phyloP scores from a whole-genome alignment of 1,140 invertebrate genomes.

The Ruditapes philippinarum region DNA sequence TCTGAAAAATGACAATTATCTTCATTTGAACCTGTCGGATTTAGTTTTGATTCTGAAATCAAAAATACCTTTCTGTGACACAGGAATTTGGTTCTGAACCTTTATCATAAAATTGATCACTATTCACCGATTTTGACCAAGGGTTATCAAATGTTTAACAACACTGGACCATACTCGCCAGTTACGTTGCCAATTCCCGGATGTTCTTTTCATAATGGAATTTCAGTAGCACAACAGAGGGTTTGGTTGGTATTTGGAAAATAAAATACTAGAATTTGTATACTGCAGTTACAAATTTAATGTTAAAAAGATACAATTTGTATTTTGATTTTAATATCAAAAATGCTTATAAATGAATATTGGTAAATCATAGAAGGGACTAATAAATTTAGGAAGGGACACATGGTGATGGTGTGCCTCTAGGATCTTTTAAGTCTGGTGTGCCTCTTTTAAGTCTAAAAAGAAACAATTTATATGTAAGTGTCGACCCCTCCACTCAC shows the following conservation, averaged over 20 bases:
- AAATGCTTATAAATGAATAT: too few species aligned
- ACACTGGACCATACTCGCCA: conserved; percentile 45
- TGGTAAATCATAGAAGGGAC: too few species aligned
- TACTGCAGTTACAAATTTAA: not conserved
- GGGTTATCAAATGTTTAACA: conserved; percentile 23
- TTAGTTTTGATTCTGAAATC: conserved; percentile 55
- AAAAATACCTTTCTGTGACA: conserved; percentile 48
- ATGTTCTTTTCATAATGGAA: conserved; percentile 42
- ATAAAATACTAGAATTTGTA: not conserved
- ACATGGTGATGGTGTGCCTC: too few species aligned
- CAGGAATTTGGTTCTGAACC: conserved; percentile 31
- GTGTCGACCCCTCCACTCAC: too few species aligned
- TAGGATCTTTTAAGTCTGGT: too few species aligned
- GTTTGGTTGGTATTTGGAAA: not conserved
- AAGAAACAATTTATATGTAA: too few species aligned
- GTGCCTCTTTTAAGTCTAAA: too few species aligned
- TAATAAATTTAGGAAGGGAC: too few species aligned
- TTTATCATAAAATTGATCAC: not conserved
- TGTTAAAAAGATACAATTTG: too few species aligned
- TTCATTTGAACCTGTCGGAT: conserved; percentile 38
- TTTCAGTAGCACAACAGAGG: not conserved
- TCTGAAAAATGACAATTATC: conserved; percentile 49
- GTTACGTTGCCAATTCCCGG: conserved; percentile 30
- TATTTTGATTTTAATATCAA: too few species aligned
- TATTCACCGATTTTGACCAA: conserved; percentile 17